Evolutionary conservation across 2,888 invertebrate genomes (phyloP).

Genomic region (Leucoptera coffeella): DNA sequence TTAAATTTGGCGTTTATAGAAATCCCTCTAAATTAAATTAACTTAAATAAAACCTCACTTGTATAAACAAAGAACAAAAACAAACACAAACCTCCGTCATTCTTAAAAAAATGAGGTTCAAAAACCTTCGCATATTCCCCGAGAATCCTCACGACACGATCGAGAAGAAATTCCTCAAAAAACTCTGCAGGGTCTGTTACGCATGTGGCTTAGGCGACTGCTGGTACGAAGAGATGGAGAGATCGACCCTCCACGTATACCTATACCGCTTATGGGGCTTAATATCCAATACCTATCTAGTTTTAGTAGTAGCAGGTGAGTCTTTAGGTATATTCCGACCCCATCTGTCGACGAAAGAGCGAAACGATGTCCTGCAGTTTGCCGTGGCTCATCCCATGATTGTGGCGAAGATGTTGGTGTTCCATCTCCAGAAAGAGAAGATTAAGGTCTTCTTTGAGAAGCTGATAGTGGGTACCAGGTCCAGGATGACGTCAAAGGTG

Average conservation of each 20-base stretch:
- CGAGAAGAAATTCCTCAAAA: too few species aligned
- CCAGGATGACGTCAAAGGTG: constrained; percentile 10
- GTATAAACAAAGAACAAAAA: too few species aligned
- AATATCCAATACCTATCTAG: constrained; percentile 13
- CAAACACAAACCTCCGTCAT: too few species aligned
- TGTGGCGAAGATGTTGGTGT: constrained; percentile 12
- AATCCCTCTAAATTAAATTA: too few species aligned
- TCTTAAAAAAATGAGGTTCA: too few species aligned
- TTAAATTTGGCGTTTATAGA: too few species aligned
- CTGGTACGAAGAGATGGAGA: constrained; percentile 15
- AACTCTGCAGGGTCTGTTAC: too few species aligned
- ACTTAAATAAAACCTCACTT: too few species aligned
- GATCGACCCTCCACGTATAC: constrained; percentile 7
- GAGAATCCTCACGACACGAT: too few species aligned
- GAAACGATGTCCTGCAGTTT: constrained; percentile 15
- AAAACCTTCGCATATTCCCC: too few species aligned
- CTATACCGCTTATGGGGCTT: constrained; percentile 13
- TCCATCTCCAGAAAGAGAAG: constrained; percentile 12
- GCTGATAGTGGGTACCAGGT: constrained; percentile 15
- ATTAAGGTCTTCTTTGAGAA: constrained; percentile 13
- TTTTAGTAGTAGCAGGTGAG: constrained; percentile 12
- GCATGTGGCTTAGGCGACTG: constrained; percentile 16
- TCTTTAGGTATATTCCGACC: constrained; percentile 11
- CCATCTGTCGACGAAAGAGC: constrained; percentile 16
- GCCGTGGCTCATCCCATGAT: constrained; percentile 15